Conservation (phyloP, 2,797 vertebrate genomes). For the Decapterus maruadsi region DNA sequence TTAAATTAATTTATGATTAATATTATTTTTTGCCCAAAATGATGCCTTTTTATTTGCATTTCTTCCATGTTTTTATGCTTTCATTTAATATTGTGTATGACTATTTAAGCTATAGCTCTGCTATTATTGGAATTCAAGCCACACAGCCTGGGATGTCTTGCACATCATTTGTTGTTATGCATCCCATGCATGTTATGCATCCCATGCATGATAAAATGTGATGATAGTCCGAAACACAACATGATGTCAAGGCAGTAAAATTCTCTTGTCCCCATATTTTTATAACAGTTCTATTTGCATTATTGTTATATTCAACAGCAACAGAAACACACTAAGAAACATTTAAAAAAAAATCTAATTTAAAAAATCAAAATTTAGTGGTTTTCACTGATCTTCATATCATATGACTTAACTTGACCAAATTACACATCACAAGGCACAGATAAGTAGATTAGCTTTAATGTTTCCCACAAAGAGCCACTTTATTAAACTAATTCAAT, state of each 20-base stretch:
- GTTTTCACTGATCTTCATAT: slow-evolving; percentile 37
- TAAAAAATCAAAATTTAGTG: slow-evolving; percentile 4
- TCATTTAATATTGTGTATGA: background rate
- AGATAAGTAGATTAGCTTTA: slow-evolving; percentile 43
- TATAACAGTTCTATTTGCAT: slow-evolving; percentile 17
- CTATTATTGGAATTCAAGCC: background rate
- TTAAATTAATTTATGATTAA: no score
- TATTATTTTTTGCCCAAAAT: background rate
- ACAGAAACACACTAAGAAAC: background rate
- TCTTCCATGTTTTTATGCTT: background rate
- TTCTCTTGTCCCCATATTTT: background rate
- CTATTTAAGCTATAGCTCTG: background rate
- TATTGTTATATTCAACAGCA: slow-evolving; percentile 11
- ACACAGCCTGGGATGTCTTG: background rate
- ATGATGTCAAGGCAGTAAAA: background rate
- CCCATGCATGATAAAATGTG: background rate
- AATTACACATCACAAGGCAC: slow-evolving; percentile 39
- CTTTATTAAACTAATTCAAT: slow-evolving; percentile 43
- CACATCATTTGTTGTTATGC: slow-evolving; percentile 2
- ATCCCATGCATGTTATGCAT: slow-evolving; percentile 5
- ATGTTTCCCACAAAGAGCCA: slow-evolving; percentile 44
- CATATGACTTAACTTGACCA: slow-evolving; percentile 48
- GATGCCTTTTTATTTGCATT: background rate
- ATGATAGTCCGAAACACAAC: slow-evolving; percentile 8
- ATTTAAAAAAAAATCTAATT: background rate